A percentile compares a stretch with the other conserved stretches of the same genome.
Evolutionary conservation across 1,140 invertebrate species (phyloP).

Genomic region (Drosophila elegans): DNA sequence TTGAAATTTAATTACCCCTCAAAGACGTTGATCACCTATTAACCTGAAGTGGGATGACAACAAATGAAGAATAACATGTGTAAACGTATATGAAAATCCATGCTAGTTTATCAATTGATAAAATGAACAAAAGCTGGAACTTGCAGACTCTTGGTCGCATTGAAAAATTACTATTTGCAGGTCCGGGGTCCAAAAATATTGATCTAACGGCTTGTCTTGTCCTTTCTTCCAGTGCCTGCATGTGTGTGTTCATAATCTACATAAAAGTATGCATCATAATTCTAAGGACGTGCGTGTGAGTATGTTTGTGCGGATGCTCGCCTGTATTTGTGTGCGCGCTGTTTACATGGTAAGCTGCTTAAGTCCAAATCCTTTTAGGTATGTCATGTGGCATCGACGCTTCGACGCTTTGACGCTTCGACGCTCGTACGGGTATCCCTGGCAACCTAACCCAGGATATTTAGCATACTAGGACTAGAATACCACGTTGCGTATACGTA

Average conservation of each 20-base stretch:
- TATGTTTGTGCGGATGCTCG: slow-evolving; percentile 7
- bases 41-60: too few relatives aligned
- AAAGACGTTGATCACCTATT: too few relatives aligned
- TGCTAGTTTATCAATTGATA: too few relatives aligned
- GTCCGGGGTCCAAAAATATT: slow-evolving; percentile 3
- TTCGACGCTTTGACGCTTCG: slow-evolving; percentile 16
- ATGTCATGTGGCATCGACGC: slow-evolving; percentile 71
- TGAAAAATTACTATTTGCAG: not conserved
- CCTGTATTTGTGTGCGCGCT: slow-evolving; percentile 43
- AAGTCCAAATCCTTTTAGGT: slow-evolving; percentile 78
- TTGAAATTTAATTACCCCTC: too few relatives aligned
- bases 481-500: slow-evolving; percentile 11
- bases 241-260: slow-evolving; percentile 61
- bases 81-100: too few relatives aligned
- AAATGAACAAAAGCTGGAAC: too few relatives aligned
- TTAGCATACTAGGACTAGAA: slow-evolving; percentile 49
- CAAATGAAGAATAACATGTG: too few relatives aligned
- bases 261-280: slow-evolving; percentile 75
- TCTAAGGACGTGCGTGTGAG: slow-evolving; percentile 11
- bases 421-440: slow-evolving; percentile 32
- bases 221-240: slow-evolving; percentile 22
- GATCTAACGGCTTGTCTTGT: slow-evolving; percentile 7
- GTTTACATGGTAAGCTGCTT: slow-evolving; percentile 78
- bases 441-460: slow-evolving; percentile 66
- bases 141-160: too few relatives aligned